phyloP scores from a whole-genome alignment of 2,113 vertebrate species.

The Rhegmatorhina hoffmannsi region DNA sequence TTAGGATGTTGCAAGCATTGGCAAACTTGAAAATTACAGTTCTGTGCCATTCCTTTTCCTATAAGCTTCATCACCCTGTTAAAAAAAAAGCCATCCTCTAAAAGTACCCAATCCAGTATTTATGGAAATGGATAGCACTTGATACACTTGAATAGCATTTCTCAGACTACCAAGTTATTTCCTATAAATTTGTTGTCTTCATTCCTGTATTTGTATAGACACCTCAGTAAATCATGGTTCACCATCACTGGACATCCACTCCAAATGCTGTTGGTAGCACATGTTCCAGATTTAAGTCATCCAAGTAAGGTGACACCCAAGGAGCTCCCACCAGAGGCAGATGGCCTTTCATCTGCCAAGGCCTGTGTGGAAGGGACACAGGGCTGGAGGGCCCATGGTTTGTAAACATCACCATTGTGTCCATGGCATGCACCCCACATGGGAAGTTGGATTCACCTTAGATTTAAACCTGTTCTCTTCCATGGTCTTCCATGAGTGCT shows the following conservation, averaged over 20 bases:
- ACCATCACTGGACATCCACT: fast-evolving
- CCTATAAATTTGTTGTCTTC: neutral
- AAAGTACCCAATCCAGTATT: neutral
- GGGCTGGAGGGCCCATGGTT: neutral
- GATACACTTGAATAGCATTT: neutral
- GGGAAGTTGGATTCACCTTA: neutral
- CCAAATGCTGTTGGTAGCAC: neutral
- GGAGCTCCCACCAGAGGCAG: neutral
- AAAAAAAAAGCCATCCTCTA: neutral
- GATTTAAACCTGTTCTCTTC: neutral
- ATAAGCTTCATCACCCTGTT: neutral
- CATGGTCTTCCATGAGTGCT: neutral
- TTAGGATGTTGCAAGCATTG: neutral
- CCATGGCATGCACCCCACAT: neutral
- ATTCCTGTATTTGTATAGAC: neutral
- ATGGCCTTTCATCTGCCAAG: neutral
- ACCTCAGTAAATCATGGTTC: neutral
- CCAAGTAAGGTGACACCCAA: neutral
- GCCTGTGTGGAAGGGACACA: neutral
- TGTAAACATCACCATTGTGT: neutral
- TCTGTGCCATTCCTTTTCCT: neutral
- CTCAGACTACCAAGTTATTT: neutral
- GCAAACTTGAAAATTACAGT: neutral
- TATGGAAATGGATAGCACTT: neutral
- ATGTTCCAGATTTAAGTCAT: neutral